phyloP scores from a whole-genome alignment of 1,140 invertebrate genomes.

The Panagrolaimus sp. region DNA sequence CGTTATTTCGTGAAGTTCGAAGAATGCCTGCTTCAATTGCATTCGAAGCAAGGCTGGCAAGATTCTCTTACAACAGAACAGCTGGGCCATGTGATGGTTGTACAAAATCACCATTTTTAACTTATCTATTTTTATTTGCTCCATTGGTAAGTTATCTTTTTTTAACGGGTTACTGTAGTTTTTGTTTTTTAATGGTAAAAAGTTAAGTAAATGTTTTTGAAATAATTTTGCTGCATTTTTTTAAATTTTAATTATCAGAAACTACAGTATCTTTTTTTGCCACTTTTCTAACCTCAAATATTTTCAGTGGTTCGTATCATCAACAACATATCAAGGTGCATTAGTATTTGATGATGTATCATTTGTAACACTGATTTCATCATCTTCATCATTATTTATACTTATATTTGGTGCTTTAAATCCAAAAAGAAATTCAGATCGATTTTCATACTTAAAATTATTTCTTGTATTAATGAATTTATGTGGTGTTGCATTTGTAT shows the following conservation, averaged over 20 bases:
- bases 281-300: background rate
- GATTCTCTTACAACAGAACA: slow-evolving; percentile 30
- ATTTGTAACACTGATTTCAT: slow-evolving; percentile 39
- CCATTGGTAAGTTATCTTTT: slow-evolving; percentile 33
- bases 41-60: slow-evolving; percentile 27
- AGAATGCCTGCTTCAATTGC: slow-evolving; percentile 32
- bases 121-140: slow-evolving; percentile 34
- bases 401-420: slow-evolving; percentile 39
- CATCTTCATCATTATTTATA: slow-evolving; percentile 42
- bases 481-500: background rate
- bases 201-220: too few relatives aligned
- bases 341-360: slow-evolving; percentile 30
- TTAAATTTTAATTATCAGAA: too few relatives aligned
- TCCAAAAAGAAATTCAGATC: slow-evolving; percentile 23
- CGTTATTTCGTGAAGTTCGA: slow-evolving; percentile 39
- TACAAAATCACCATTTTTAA: slow-evolving; percentile 20
- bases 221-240: too few relatives aligned
- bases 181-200: too few relatives aligned
- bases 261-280: too few relatives aligned
- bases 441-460: slow-evolving; percentile 30
- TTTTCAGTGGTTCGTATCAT: slow-evolving; percentile 37
- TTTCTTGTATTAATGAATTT: slow-evolving; percentile 21
- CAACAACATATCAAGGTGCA: slow-evolving; percentile 28
- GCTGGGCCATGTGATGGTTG: slow-evolving; percentile 11
- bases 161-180: too few relatives aligned